Base-by-base conservation (phyloP, 2,888 invertebrate genomes). In the Mesorhabditis belari region DNA sequence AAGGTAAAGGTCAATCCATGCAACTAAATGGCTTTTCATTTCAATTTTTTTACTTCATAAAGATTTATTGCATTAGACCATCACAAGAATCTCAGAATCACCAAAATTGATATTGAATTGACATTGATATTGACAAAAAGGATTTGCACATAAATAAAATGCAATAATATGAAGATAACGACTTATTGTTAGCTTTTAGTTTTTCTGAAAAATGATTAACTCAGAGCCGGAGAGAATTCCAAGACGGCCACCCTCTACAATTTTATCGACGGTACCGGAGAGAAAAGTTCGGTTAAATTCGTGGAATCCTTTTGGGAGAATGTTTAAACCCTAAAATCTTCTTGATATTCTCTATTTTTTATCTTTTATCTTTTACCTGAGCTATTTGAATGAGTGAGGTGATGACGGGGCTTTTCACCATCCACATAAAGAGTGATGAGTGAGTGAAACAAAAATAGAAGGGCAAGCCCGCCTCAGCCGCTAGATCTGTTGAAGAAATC, bases 361-460 rank as follows among this genome's bases (percentile, higher is more conserved):
- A 1, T 17, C 12, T 35, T 35, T 35, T 35, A 9, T 35, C n/a
- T 35, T n/a, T n/a, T 6, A 21, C 51, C 21, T 50, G 17, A 21
- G 51, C 51, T 23, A 50, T 50, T 21, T 50, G 12, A 6, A 50
- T 50, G 17, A 21, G 9, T 6, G 51, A n/a, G 19, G 17, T 50
- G 6, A 50, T 50, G 17, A 23, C 51, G 19, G 69, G 66, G 24
- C 64, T 78, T 35, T 60, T 66, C 5, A 74, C 66, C 17, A 80
- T 62, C 79, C 80, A 79, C 80, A 80, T 80, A 60, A 80, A 80
- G n/a, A 76, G 53, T 5, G 71, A 63, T 2, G 75, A 76, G 27
- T 69, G 67, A 4, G 72, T 68, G 61, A 79, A 79, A 50, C 79
- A 79, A 54, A 75, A 77, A 51, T 80, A 71, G 60, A 71, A 80